Base-by-base conservation (phyloP, 2,113 vertebrate genomes). In the Chaetorhynchus papuensis region DNA sequence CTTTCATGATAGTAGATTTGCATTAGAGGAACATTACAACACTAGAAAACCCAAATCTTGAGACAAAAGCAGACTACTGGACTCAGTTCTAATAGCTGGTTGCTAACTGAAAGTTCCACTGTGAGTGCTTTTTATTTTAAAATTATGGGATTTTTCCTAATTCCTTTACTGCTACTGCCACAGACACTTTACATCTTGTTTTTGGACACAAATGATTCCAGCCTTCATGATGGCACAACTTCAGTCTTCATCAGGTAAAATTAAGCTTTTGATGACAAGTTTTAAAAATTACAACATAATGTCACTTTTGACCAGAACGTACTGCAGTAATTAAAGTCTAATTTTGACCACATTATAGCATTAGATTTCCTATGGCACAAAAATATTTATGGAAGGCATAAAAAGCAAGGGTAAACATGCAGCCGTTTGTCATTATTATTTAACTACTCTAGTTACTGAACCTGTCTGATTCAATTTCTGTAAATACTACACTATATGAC, bases 401-500 rank as follows among this genome's bases (percentile, higher is more conserved):
- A 86, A 85, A 94, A 53, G 10, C 44, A 92, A 69, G 22, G 37
- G 61, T 83, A 93, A 97, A 63, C 69, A 60, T 17, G 61, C 42
- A 85, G 35, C 45, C 65, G 89, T 96, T 96, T 79, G 78, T 74
- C 59, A 91, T 61, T 85, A 91, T 89, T 90, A 92, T 78, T 94
- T 95, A 97, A 87, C 77, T 83, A 76, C 84, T 95, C 60, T 35
- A 95, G 39, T 85, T 69, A 81, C 45, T 88, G 44, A 91, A 92
- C 59, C 50, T 89, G 52, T 77, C 65, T 97, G 31, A 12, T 92
- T 94, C 60, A 35, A 72, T 96, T 97, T 83, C 53, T 96, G 72
- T 93, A 78, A 47, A 93, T 87, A 75, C 12, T 92, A 66, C 27
- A 33, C 27, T 84, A 23, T 65, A 90, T 86, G 77, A 94, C 42